phyloP scores from a whole-genome alignment of 2,797 vertebrate genomes.

The Pangasius sanitwongsei region DNA sequence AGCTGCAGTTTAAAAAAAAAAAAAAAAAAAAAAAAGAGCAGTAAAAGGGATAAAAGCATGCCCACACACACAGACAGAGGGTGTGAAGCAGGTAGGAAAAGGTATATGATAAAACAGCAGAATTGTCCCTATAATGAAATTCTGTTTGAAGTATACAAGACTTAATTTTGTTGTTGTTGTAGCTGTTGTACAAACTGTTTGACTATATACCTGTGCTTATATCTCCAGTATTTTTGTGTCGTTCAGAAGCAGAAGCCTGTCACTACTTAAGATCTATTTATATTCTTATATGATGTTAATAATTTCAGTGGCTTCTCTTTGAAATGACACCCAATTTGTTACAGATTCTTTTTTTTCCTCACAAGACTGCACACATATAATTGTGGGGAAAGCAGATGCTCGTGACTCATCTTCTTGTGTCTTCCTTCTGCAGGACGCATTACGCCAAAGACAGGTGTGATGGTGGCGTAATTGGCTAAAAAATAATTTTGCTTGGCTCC shows the following conservation, averaged over 20 bases:
- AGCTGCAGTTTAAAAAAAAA: no score
- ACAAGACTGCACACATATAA: background rate
- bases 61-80: background rate
- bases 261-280: background rate
- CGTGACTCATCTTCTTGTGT: background rate
- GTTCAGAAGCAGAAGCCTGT: background rate
- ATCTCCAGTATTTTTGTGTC: background rate
- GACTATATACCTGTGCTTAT: background rate
- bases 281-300: background rate
- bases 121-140: background rate
- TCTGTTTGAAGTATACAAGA: background rate
- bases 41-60: background rate
- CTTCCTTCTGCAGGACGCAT: background rate
- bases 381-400: slow-evolving; percentile 1
- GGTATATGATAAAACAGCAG: background rate
- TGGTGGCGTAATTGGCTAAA: background rate
- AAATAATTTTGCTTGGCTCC: background rate
- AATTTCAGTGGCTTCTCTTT: background rate
- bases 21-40: no score
- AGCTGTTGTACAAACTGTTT: background rate
- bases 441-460: background rate
- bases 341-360: no score
- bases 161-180: background rate
- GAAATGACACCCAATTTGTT: background rate
- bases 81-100: background rate